Percentiles rank a stretch among this genome's conserved stretches.
These are phyloP conservation scores for Lucifuga dentata DNA, from an alignment of 2,113 vertebrate genomes.

Conservation along the genomic window DNA sequence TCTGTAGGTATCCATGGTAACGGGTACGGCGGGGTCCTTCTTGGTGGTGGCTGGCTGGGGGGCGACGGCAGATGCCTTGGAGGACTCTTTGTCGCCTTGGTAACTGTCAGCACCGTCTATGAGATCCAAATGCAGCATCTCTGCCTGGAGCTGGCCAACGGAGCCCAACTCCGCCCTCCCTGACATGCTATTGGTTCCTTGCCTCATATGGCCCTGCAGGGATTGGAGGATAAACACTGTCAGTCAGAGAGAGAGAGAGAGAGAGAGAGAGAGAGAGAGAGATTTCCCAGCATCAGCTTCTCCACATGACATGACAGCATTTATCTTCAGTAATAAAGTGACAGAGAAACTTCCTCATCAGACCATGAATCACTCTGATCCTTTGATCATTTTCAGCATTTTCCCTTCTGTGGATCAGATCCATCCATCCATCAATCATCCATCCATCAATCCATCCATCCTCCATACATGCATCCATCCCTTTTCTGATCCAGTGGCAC, in stretches of 20 bases:
- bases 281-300: conserved; percentile 15
- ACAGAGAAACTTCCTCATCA: neutral
- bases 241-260: conserved; percentile 42
- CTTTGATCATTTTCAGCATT: neutral
- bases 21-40: conserved; percentile 80
- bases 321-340: conserved; percentile 1
- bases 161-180: conserved; percentile 85
- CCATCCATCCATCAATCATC: too few species aligned
- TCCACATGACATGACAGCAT: conserved; percentile 11
- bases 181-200: conserved; percentile 83
- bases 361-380: neutral
- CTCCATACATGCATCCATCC: too few species aligned
- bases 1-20: conserved; percentile 91
- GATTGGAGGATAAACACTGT: conserved; percentile 67
- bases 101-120: conserved; percentile 90
- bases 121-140: conserved; percentile 95
- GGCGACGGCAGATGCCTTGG: conserved; percentile 68
- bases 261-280: conserved; percentile 10
- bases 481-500: too few species aligned
- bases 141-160: conserved; percentile 89
- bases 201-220: conserved; percentile 87
- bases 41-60: conserved; percentile 44
- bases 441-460: too few species aligned
- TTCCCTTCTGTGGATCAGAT: too few species aligned
- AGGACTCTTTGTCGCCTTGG: conserved; percentile 81